Evolutionary conservation across 2,888 invertebrate genomes (phyloP).

Genomic region (Elysia crispata): DNA sequence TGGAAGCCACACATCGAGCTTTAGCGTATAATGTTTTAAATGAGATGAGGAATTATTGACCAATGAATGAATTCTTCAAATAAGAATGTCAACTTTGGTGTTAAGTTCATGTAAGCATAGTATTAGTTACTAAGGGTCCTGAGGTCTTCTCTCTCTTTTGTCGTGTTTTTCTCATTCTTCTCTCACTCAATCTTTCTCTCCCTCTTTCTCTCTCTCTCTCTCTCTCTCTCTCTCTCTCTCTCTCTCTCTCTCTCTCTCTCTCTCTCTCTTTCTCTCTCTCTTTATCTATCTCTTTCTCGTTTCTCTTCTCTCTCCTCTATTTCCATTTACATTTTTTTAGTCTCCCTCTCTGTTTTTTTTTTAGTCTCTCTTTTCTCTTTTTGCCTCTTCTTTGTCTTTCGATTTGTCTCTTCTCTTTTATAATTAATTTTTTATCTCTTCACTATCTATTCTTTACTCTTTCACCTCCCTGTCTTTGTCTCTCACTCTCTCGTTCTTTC

Average conservation of each 20-base stretch:
- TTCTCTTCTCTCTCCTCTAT: neutral
- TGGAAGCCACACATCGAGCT: too few species aligned
- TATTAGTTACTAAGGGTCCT: too few species aligned
- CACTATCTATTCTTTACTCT: too few species aligned
- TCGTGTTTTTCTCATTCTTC: neutral
- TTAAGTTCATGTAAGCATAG: too few species aligned
- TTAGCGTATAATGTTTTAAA: too few species aligned
- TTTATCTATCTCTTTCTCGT: conserved; percentile 14
- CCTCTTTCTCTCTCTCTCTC: conserved; percentile 23
- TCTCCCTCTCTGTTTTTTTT: conserved; percentile 3
- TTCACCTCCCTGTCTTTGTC: neutral
- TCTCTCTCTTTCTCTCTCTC: neutral
- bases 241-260: neutral
- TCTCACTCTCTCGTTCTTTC: conserved; percentile 1
- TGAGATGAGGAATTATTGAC: too few species aligned
- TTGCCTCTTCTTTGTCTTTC: neutral
- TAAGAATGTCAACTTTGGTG: too few species aligned
- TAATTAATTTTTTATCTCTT: too few species aligned
- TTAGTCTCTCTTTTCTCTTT: neutral
- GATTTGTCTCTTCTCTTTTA: neutral
- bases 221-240: conserved; percentile 12
- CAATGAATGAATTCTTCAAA: too few species aligned
- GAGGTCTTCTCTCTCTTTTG: too few species aligned
- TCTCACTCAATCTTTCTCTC: conserved; percentile 28
- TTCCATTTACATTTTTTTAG: too few species aligned